Base-by-base conservation (phyloP, 2,113 vertebrate genomes). In the Seriola dumerili region DNA sequence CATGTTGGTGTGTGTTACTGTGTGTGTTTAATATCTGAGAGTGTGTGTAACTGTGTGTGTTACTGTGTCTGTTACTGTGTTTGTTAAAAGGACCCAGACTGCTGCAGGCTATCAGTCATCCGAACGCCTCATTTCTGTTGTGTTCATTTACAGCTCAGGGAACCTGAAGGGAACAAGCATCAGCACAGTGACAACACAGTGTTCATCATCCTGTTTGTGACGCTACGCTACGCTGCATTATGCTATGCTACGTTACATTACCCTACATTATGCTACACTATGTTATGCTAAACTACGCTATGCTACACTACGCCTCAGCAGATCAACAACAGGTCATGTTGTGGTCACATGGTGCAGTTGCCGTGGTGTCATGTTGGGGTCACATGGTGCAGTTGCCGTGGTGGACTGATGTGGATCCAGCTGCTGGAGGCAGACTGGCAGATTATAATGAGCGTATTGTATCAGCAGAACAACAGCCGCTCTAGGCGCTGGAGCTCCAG, bases 401-500 rank as follows among this genome's bases (percentile, higher is more conserved):
- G 23, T n/a, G 10, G 12, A 29, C 17, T 5, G 36, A 46, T 29
- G 42, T 36, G 40, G 8, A 42, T 42, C 40, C 40, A 42, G 40
- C 8, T 42, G 40, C 10, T 42, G 40, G 10, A 36, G 29, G 34
- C 34, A 36, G 34, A 36, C 34, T 1, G 34, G 34, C 34, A 19
- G 34, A 17, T 32, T 4, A 86, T 55, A 87, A 78, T 23, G 68
- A 78, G 7, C 1, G 9, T 25, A 81, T 86, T 89, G 88, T 87
- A 19, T 40, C 1, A 13, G 10, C 25, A 40, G 42, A 84, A 85
- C 78, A 87, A 90, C 78, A 76, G 54, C 63, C 2, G 44, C 78
- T 80, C 54, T 88, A 64, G 29, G 29, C 29, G 29, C 29, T 29
- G 29, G 29, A 29, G 29, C 29, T 29, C 29, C 29, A 29, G 2